Conservation (phyloP, 1,140 invertebrate species). For the Harlomillsia oculata region DNA sequence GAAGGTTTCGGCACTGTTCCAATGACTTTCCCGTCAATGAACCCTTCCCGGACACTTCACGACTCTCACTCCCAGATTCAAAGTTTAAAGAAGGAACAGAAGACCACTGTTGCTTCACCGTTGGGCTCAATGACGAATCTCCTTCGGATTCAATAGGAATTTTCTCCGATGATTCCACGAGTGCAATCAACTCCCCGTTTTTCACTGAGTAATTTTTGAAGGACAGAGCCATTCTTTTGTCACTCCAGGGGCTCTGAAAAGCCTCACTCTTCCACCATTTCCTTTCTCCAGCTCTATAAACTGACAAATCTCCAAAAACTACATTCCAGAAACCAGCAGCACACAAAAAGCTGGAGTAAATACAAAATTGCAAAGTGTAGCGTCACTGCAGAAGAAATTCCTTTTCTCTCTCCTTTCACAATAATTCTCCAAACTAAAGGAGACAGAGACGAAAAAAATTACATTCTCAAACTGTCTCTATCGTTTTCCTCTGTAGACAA, state of each 20-base stretch:
- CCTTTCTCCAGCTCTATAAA: too few relatives aligned
- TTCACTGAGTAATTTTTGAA: conserved; percentile 2
- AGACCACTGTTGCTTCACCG: not conserved
- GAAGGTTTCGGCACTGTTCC: not conserved
- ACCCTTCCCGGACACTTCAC: not conserved
- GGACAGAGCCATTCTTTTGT: conserved; percentile 8
- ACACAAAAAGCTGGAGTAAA: too few relatives aligned
- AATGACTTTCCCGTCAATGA: not conserved
- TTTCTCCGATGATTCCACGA: not conserved
- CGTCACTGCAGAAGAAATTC: too few relatives aligned
- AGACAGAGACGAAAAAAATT: too few relatives aligned
- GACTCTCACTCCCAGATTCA: not conserved
- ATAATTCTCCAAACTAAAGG: too few relatives aligned
- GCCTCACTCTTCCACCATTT: not conserved
- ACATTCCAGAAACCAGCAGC: too few relatives aligned
- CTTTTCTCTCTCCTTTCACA: too few relatives aligned
- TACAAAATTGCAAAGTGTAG: too few relatives aligned
- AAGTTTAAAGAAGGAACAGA: not conserved
- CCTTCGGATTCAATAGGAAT: not conserved
- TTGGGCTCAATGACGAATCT: not conserved
- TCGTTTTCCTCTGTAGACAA: too few relatives aligned
- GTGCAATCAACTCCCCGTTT: not conserved
- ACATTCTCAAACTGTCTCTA: too few relatives aligned
- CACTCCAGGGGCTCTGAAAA: too few relatives aligned
- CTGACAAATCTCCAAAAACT: too few relatives aligned